Percentiles rank a stretch among this genome's conserved stretches.
Evolutionary conservation across 2,888 invertebrate genomes (phyloP).

Genomic region (Torymus auratus): DNA sequence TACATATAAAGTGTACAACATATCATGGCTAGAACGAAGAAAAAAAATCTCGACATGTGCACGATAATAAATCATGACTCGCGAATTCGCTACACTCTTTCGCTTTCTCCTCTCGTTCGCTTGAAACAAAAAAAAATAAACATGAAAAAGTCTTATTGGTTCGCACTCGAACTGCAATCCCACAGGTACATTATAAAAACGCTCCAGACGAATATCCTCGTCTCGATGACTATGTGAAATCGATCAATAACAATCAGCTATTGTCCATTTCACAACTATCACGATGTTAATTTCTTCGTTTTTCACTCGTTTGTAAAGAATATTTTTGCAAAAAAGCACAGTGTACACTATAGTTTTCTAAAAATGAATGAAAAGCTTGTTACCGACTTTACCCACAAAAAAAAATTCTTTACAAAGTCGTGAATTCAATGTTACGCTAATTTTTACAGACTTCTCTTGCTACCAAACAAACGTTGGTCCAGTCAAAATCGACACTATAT

Average conservation of each 20-base stretch:
- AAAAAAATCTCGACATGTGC: no score
- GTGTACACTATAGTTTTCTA: no score
- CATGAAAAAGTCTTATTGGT: conserved; percentile 18
- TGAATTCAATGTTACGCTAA: no score
- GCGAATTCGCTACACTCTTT: conserved; percentile 17
- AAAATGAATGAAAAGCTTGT: no score
- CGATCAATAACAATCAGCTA: not conserved
- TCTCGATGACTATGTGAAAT: conserved; percentile 22
- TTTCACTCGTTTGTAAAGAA: not conserved
- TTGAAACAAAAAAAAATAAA: not conserved
- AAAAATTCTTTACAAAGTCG: no score
- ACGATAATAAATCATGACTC: not conserved
- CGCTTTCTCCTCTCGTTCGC: not conserved
- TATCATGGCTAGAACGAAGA: not conserved
- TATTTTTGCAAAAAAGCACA: no score
- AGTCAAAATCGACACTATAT: no score
- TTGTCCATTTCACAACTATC: conserved; percentile 12
- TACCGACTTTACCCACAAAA: no score
- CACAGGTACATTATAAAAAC: conserved; percentile 51
- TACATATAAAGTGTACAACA: conserved; percentile 11
- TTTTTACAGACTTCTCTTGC: no score
- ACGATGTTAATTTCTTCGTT: not conserved
- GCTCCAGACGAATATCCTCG: conserved; percentile 33
- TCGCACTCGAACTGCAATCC: conserved; percentile 42
- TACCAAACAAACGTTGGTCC: no score